These are phyloP conservation scores for Drosophila punjabiensis DNA, from an alignment of 1,140 invertebrate species.

Conservation along the genomic window DNA sequence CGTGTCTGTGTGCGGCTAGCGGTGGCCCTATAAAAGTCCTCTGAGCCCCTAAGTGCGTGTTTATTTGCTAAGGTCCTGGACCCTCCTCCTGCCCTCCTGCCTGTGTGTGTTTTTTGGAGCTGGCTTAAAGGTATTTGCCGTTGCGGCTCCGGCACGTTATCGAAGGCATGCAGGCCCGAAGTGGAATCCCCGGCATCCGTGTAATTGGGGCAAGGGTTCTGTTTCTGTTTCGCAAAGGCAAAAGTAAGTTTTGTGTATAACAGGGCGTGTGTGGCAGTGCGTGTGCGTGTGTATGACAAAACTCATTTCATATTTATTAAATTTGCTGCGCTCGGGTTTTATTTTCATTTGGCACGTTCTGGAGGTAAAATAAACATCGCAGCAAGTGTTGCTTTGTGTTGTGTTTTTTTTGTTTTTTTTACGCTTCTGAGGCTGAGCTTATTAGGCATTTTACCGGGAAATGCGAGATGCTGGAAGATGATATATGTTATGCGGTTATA, in stretches of 20 bases:
- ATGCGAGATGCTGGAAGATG: constrained; percentile 5
- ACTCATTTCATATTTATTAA: constrained; percentile 82
- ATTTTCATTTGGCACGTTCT: constrained; percentile 79
- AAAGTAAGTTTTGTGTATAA: constrained; percentile 1
- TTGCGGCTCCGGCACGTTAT: constrained; percentile 68
- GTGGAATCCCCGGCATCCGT: constrained; percentile 39
- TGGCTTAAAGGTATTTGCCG: constrained; percentile 66
- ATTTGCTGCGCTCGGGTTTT: constrained; percentile 72
- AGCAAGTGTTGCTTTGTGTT: constrained; percentile 31
- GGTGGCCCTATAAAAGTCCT: constrained; percentile 42
- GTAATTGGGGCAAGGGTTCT: constrained; percentile 75
- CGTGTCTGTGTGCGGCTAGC: constrained; percentile 29
- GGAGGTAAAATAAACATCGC: constrained; percentile 64
- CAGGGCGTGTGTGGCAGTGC: constrained; percentile 14
- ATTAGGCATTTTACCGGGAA: constrained; percentile 11
- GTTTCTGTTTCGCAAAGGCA: background rate
- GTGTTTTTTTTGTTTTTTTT: constrained; percentile 20
- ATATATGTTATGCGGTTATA: constrained; percentile 29
- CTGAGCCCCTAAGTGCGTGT: constrained; percentile 74
- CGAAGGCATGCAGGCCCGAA: constrained; percentile 56
- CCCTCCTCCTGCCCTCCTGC: background rate
- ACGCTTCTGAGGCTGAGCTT: constrained; percentile 12
- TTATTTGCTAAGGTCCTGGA: constrained; percentile 62
- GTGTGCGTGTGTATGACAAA: constrained; percentile 68
- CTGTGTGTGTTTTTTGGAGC: constrained; percentile 48